Base-by-base conservation (phyloP, 2,797 vertebrate species). In the Takifugu ocellatus region DNA sequence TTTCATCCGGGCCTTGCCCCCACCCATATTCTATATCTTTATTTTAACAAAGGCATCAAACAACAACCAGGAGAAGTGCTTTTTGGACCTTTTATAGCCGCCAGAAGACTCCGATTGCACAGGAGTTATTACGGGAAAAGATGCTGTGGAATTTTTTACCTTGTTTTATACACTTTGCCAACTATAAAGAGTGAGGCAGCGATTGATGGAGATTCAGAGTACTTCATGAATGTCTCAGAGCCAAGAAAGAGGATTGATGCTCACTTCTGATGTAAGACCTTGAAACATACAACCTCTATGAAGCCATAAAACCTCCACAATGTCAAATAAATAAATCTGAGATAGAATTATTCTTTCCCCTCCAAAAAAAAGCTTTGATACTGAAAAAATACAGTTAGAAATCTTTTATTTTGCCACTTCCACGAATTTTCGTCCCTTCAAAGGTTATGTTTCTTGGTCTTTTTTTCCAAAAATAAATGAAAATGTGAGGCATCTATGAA, bases 211-310 rank as follows among this genome's bases (percentile, higher is more conserved):
- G 60, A 62, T 46, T 39, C 65, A 52, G 51, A 49, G 52, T 54
- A 50, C 63, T 77, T 71, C 29, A 59, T 71, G 60, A 79, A 74
- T 74, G 75, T 69, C 72, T 63, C 61, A 60, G 4, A 12, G 50
- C 33, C 65, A 49, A 72, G 67, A 81, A 78, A 70, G 31, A 33
- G 53, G 31, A 26, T 39, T 1, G 62, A 74, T 75, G 73, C 66
- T 78, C 49, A 69, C 71, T 84, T 77, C 54, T 74, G 31, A 72
- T 57, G 44, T 50, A 50, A 65, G 66, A 76, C 78, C 80, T 84
- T 87, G 82, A 70, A 52, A 49, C 61, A 17, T 24, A 42, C 57
- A 29, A 51, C 17, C 27, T 68, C 52, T n/a, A 12, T 25, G 21
- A 6, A 1, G 3, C 3, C 5, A 42, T 53, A 48, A 2, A 61